phyloP scores from a whole-genome alignment of 2,797 vertebrate genomes.

The Cyprinella venusta region DNA sequence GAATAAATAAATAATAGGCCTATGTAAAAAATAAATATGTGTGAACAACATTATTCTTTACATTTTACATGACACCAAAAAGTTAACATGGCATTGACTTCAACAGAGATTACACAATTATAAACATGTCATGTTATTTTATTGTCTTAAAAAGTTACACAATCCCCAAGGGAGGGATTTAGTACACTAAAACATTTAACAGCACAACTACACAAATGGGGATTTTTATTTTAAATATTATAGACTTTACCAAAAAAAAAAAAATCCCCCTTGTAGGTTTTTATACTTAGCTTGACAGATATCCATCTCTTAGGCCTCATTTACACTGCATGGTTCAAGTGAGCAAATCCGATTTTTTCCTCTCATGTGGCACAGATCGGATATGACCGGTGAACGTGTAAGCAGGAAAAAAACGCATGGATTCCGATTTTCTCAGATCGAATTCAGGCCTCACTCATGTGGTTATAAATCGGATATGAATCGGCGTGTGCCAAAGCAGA shows the following conservation, averaged over 20 bases:
- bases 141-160: constrained; percentile 99
- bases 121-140: constrained; percentile 93
- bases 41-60: background rate
- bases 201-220: constrained; percentile 95
- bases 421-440: no score
- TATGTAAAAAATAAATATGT: no score
- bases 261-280: constrained; percentile 96
- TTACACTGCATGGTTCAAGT: no score
- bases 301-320: constrained; percentile 88
- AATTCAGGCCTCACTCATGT: no score
- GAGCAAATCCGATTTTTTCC: no score
- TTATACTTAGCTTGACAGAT: constrained; percentile 98
- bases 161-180: constrained; percentile 95
- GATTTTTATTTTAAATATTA: constrained; percentile 93
- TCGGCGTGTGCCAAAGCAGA: no score
- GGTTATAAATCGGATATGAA: no score
- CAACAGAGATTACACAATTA: constrained; percentile 62
- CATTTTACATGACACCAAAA: background rate
- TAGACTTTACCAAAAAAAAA: constrained; percentile 92
- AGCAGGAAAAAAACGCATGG: no score
- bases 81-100: background rate
- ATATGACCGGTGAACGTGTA: no score
- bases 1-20: no score
- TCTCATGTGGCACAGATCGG: no score
- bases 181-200: constrained; percentile 98